These are phyloP conservation scores for Colaptes auratus DNA, from an alignment of 2,113 vertebrate species.

Conservation along the genomic window DNA sequence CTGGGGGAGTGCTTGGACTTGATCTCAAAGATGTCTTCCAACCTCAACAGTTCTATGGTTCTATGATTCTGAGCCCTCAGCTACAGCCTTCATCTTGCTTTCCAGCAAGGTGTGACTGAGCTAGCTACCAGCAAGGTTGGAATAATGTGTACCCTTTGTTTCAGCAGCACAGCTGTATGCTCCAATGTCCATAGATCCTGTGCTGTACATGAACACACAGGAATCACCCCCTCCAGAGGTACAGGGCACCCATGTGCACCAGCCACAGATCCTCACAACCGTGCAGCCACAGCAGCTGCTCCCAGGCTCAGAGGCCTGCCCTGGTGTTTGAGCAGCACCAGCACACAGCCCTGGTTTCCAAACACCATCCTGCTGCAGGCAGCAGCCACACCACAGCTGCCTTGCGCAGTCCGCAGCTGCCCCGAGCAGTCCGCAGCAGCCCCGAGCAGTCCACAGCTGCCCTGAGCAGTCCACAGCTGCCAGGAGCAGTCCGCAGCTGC, in stretches of 20 bases:
- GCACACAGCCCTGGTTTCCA: fast-evolving
- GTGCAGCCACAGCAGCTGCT: neutral
- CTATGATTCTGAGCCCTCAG: neutral
- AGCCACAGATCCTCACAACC: neutral
- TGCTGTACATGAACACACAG: neutral
- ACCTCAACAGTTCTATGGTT: too few species aligned
- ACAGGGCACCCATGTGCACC: fast-evolving
- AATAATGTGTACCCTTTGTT: neutral
- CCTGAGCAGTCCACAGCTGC: too few species aligned
- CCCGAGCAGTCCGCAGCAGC: too few species aligned
- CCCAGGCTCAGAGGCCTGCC: neutral
- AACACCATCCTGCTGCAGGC: too few species aligned
- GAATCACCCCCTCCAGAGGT: neutral
- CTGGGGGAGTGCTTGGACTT: too few species aligned
- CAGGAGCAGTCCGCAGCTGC: too few species aligned
- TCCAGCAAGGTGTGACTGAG: neutral
- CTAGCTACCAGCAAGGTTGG: neutral
- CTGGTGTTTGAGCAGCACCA: neutral
- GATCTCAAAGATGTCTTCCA: too few species aligned
- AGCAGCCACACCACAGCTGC: neutral
- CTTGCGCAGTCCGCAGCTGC: fast-evolving
- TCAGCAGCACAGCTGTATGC: neutral
- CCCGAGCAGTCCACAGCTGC: too few species aligned
- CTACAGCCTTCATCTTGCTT: neutral
- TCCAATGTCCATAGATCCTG: neutral